A percentile compares a stretch with the other conserved stretches of the same genome.
phyloP scores from a whole-genome alignment of 2,888 invertebrate species.

The Drosophila mayaguana region DNA sequence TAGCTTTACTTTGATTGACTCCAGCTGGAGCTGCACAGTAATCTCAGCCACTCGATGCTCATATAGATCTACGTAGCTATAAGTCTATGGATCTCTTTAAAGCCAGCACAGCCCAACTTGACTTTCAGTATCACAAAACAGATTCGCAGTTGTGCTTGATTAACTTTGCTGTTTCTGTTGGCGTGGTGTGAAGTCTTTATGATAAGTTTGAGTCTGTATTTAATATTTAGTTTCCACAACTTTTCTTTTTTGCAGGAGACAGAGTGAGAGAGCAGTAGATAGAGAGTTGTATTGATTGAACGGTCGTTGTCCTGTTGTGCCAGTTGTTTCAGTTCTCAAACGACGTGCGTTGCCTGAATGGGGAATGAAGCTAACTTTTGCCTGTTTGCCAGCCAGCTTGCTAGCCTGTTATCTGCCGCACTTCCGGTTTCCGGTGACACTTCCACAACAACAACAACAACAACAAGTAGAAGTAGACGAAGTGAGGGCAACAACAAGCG shows the following conservation, averaged over 20 bases:
- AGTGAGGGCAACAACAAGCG: conserved; percentile 40
- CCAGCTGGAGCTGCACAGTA: background rate
- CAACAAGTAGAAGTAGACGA: conserved; percentile 1
- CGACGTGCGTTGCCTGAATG: conserved; percentile 28
- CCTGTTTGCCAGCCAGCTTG: conserved; percentile 24
- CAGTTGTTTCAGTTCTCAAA: conserved; percentile 35
- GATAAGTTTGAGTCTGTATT: conserved; percentile 5
- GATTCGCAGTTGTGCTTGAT: background rate
- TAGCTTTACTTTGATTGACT: background rate
- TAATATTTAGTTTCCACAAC: background rate
- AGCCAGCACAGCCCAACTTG: background rate
- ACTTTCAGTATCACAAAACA: background rate
- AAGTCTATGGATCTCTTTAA: background rate
- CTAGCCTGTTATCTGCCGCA: conserved; percentile 72
- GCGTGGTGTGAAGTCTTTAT: background rate
- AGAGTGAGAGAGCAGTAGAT: background rate
- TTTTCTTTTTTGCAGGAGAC: background rate
- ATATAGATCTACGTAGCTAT: background rate
- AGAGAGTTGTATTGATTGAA: conserved; percentile 8
- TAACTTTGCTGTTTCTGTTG: background rate
- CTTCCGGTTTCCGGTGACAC: conserved; percentile 77
- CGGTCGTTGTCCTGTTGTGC: conserved; percentile 23
- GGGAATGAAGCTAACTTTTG: conserved; percentile 61
- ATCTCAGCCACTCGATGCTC: background rate
- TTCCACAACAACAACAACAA: conserved; percentile 45